Evolutionary conservation across 2,113 vertebrate species (phyloP), one percentile per base, ranked within the genome.

Genomic region (Tychaedon coryphoeus): DNA sequence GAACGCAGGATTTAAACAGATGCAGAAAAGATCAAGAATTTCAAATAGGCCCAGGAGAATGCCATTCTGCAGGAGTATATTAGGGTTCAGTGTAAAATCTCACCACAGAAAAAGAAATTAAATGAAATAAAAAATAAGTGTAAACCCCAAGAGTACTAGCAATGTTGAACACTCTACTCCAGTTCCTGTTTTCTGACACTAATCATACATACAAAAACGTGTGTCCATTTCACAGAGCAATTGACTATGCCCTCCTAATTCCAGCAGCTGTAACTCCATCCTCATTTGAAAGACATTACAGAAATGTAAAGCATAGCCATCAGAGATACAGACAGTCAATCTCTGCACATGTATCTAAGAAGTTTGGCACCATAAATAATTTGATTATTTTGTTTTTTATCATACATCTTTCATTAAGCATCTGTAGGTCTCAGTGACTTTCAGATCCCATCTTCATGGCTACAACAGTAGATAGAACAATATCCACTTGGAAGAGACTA

Each of bases 1-100:
- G 88, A 97, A 91, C 0, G 33, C 96, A 95, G 93, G 96, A 93
- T 88, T 95, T 96, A 94, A 95, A 73, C 95, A 97, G 92, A 95
- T 96, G 94, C 91, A 96, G 96, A 97, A 95, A 96, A 96, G 94
- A 94, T 92, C 86, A 94, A 96, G 95, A 96, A 95, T 96, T 96
- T 95, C 89, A 94, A 93, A 92, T 93, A 96, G 94, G 84, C 96
- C 91, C 94, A 86, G 24, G 86, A 92, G 89, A 94, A 95, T 96
- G 91, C 77, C 89, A 93, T 96, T 96, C 90, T 95, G 91, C 93
- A 93, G 75, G 60, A 93, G 65, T 79, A 91, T 92, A 93, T 92
- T 95, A 93, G 84, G 95, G 45, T 87, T 96, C 89, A 76, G 65
- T 73, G 71, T 82, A 94, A 96, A 94, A 96, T 86, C 94, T 86